A percentile compares a stretch with the other conserved stretches of the same genome.
These are phyloP conservation scores for Hydra vulgaris DNA, from an alignment of 30 jellyfish, hydroid and myxozoan genomes.

Conservation along the genomic window DNA sequence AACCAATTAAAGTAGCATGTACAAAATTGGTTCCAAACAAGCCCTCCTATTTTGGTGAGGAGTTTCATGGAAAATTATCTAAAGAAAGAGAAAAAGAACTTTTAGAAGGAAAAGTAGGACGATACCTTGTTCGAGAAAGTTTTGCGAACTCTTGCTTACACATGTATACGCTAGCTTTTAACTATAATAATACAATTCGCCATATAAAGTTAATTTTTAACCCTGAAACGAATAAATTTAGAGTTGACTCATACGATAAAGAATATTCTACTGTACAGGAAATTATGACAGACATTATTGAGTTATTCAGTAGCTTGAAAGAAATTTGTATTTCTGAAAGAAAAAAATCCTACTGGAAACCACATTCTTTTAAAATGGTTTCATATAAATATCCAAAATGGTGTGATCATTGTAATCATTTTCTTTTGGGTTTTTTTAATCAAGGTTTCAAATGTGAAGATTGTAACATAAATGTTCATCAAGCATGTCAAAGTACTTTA, in stretches of 20 bases:
- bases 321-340: slow-evolving; percentile 21
- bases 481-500: slow-evolving; percentile 50
- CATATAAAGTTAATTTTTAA: slow-evolving; percentile 45
- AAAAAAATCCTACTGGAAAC: slow-evolving; percentile 44
- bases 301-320: slow-evolving; percentile 37
- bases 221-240: slow-evolving; percentile 33
- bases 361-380: slow-evolving; percentile 59
- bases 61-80: slow-evolving; percentile 64
- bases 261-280: slow-evolving; percentile 61
- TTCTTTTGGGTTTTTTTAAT: slow-evolving; percentile 82
- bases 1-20: slow-evolving; percentile 84
- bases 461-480: slow-evolving; percentile 76
- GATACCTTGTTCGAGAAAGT: slow-evolving; percentile 77
- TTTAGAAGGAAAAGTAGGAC: slow-evolving; percentile 67
- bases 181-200: slow-evolving; percentile 61
- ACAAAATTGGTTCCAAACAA: slow-evolving; percentile 61
- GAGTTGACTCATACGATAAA: slow-evolving; percentile 39
- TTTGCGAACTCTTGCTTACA: slow-evolving; percentile 40
- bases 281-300: slow-evolving; percentile 60
- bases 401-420: slow-evolving; percentile 81
- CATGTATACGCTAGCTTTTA: slow-evolving; percentile 62
- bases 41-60: slow-evolving; percentile 54
- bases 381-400: slow-evolving; percentile 80
- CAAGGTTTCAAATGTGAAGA: slow-evolving; percentile 87
- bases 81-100: slow-evolving; percentile 52